Conservation (phyloP, 2,113 vertebrate species). For the Callospermophilus lateralis region DNA sequence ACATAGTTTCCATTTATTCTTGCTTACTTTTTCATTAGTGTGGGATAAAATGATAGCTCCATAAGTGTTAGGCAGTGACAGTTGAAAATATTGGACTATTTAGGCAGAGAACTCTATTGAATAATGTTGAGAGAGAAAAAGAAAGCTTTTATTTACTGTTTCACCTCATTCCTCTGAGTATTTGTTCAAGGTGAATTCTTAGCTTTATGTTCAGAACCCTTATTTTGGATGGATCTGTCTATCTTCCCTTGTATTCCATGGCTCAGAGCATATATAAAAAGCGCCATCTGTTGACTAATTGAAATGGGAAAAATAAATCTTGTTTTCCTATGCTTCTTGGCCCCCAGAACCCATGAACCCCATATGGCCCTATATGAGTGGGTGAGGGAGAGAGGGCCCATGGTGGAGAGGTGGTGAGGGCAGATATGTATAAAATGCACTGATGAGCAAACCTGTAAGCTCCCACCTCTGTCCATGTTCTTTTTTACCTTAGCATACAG, state of each 20-base stretch:
- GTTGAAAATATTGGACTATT: slow-evolving; percentile 15
- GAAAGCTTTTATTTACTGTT: background rate
- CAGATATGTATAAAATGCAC: background rate
- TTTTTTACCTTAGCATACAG: background rate
- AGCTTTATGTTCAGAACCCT: background rate
- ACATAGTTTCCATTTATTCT: background rate
- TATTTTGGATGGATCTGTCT: background rate
- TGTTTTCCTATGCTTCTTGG: background rate
- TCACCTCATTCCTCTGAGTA: background rate
- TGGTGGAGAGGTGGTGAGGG: background rate
- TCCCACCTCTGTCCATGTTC: background rate
- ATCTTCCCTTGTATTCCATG: background rate
- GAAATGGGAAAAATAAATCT: background rate
- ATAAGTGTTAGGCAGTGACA: background rate
- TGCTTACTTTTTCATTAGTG: slow-evolving; percentile 1
- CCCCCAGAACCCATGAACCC: background rate
- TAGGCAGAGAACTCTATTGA: background rate
- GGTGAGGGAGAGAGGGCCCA: fast-evolving
- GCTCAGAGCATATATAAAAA: background rate
- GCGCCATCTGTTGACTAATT: background rate
- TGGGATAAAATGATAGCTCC: background rate
- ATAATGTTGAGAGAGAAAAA: background rate
- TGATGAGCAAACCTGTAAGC: background rate
- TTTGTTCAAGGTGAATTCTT: background rate
- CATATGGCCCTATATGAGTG: too few relatives aligned